Conservation (phyloP, 2,113 vertebrate genomes). For the Pampusana beccarii region DNA sequence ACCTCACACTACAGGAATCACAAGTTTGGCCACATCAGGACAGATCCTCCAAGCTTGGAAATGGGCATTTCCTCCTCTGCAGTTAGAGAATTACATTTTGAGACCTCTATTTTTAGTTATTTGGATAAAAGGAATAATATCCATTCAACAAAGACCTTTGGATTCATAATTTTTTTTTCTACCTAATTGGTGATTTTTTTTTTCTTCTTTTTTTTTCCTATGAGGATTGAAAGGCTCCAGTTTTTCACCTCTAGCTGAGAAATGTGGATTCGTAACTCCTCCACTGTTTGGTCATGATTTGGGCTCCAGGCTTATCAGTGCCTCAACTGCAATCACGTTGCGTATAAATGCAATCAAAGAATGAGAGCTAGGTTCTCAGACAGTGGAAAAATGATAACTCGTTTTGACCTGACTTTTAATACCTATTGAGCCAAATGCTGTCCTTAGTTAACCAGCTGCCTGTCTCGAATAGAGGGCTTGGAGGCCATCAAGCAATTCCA, state of each 20-base stretch:
- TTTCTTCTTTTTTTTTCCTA: background rate
- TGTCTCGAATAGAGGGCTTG: background rate
- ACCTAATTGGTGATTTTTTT: background rate
- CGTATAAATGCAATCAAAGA: conserved; percentile 12
- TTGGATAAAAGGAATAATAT: background rate
- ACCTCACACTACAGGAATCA: background rate
- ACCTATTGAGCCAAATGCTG: background rate
- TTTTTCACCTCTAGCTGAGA: background rate
- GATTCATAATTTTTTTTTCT: background rate
- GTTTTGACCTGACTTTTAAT: background rate
- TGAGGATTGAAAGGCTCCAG: background rate
- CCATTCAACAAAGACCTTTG: background rate
- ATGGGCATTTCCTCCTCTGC: background rate
- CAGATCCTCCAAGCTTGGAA: background rate
- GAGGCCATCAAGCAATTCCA: background rate
- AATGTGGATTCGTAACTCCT: background rate
- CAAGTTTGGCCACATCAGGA: background rate
- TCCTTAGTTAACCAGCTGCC: background rate
- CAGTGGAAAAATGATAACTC: background rate
- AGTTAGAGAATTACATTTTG: background rate
- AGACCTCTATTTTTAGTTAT: background rate
- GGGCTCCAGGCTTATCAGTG: background rate
- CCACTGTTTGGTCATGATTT: background rate
- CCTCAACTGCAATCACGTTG: background rate
- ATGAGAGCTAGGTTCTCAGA: conserved; percentile 5